Evolutionary conservation across 2,888 invertebrate species (phyloP).

Genomic region (Rutpela maculata): DNA sequence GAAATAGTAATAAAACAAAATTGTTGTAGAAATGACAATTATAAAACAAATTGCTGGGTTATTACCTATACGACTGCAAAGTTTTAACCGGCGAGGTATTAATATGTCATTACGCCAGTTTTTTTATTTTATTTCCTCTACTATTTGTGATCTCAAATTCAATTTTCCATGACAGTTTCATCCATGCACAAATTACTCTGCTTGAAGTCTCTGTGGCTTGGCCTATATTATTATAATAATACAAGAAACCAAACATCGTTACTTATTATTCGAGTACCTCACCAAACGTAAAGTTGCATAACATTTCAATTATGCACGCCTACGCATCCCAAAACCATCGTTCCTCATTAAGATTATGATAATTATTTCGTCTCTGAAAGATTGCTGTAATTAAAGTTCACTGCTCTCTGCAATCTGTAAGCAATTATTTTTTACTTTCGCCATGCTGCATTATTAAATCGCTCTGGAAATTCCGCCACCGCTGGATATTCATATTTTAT

Average conservation of each 20-base stretch:
- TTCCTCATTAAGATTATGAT: slow-evolving; percentile 12
- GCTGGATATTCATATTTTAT: slow-evolving; percentile 21
- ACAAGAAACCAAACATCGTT: background rate
- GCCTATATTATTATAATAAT: background rate
- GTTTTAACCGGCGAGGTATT: too few species aligned
- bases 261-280: background rate
- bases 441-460: slow-evolving; percentile 11
- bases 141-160: too few species aligned
- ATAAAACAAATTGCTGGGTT: too few species aligned
- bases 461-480: background rate
- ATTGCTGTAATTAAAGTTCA: slow-evolving; percentile 2
- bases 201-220: too few species aligned
- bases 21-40: too few species aligned
- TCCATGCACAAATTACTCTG: too few species aligned
- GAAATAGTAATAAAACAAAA: too few species aligned
- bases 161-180: too few species aligned
- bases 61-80: too few species aligned
- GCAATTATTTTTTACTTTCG: slow-evolving; percentile 8
- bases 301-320: slow-evolving; percentile 14
- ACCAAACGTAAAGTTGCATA: slow-evolving; percentile 17
- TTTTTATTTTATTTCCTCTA: too few species aligned
- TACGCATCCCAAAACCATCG: slow-evolving; percentile 5
- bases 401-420: slow-evolving; percentile 1
- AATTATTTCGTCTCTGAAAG: background rate
- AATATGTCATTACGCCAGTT: too few species aligned